Base-by-base conservation (phyloP, 2,113 vertebrate species). In the Struthidea cinerea region DNA sequence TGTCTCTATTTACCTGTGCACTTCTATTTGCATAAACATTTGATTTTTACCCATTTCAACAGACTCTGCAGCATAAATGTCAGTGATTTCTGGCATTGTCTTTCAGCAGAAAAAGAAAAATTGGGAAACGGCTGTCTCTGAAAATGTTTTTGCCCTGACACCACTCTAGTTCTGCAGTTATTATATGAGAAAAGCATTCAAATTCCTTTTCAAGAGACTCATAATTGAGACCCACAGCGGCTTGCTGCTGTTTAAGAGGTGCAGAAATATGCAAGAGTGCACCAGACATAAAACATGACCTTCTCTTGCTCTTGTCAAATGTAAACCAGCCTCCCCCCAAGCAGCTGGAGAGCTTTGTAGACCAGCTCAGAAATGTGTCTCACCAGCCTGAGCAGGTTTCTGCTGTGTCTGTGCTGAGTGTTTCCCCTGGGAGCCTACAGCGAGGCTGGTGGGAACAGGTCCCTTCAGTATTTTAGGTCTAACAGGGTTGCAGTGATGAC, bases 211-310 rank as follows among this genome's bases (percentile, higher is more conserved):
- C 57, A 85, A 56, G 46, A 69, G 24, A 56, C 42, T 63, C 7
- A 13, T 35, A 68, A 85, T 15, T 80, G 60, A 87, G 67, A 41
- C 41, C 60, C 39, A 52, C 0, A 0, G 21, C 60, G 59, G 28
- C 64, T 89, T 86, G 24, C 52, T 81, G 35, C 50, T 49, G 9
- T 61, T 77, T 68, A 57, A 83, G 77, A 89, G 65, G 32, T 69
- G 64, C 52, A 92, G 49, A 92, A 65, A 80, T 67, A 82, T 12
- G 59, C 77, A 60, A 60, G 65, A 95, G 41, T 44, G 35, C 63
- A 59, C 33, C 39, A 85, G 59, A 75, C 68, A 83, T 55, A 90
- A 91, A 94, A 49, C 35, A 67, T 73, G 70, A 87, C 84, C 89
- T 94, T 92, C 80, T 93, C 56, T 76, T 17, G 0, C n/a, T 32